A percentile compares a stretch with the other conserved stretches of the same genome.
phyloP scores from a whole-genome alignment of 2,113 vertebrate genomes.

The Peromyscus maniculatus region DNA sequence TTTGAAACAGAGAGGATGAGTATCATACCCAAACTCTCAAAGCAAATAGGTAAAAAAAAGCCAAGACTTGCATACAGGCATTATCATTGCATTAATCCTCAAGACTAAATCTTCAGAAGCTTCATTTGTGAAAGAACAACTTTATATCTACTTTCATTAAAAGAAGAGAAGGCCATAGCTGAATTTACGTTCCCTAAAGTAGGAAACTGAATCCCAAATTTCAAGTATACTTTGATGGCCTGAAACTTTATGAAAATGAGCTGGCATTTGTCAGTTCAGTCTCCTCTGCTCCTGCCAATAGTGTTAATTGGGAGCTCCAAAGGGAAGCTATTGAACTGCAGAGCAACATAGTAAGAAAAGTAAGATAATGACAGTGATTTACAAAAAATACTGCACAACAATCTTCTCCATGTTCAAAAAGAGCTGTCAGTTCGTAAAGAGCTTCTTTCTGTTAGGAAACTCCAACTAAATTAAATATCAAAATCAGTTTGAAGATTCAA shows the following conservation, averaged over 20 bases:
- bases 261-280: slow-evolving; percentile 29
- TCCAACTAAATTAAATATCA: slow-evolving; percentile 71
- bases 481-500: slow-evolving; percentile 60
- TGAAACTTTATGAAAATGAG: slow-evolving; percentile 62
- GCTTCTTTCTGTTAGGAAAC: slow-evolving; percentile 60
- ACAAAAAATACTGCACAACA: slow-evolving; percentile 22
- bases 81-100: slow-evolving; percentile 45
- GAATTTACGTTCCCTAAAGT: slow-evolving; percentile 30
- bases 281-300: slow-evolving; percentile 6
- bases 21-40: slow-evolving; percentile 13
- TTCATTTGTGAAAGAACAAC: slow-evolving; percentile 53
- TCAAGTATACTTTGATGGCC: slow-evolving; percentile 57
- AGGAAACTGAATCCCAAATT: slow-evolving; percentile 55
- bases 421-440: slow-evolving; percentile 60
- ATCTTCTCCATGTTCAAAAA: slow-evolving; percentile 43
- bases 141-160: slow-evolving; percentile 56
- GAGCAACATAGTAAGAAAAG: slow-evolving; percentile 49
- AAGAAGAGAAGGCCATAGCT: slow-evolving; percentile 39
- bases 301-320: slow-evolving; percentile 33
- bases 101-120: slow-evolving; percentile 35
- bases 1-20: slow-evolving; percentile 4
- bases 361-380: slow-evolving; percentile 66
- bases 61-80: not conserved
- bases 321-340: slow-evolving; percentile 53
- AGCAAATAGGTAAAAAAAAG: slow-evolving; percentile 15